These are phyloP conservation scores for Temnopleurus reevesii DNA, from an alignment of 53 echinoderm and acorn worm genomes.

Conservation along the genomic window DNA sequence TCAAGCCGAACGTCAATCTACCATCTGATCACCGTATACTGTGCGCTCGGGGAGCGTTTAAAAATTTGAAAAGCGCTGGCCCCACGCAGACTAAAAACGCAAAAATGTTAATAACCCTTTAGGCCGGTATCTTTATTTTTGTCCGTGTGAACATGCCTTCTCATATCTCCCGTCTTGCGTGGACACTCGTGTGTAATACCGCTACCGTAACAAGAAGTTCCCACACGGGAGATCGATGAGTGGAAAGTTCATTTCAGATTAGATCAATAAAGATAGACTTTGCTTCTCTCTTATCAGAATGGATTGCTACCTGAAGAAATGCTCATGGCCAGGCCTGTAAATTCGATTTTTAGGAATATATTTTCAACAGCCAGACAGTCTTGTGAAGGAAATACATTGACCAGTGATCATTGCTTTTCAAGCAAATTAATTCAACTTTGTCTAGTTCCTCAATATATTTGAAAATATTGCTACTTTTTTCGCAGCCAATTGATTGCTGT, in stretches of 20 bases:
- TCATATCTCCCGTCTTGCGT: neutral
- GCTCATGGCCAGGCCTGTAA: neutral
- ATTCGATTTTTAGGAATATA: constrained; percentile 15
- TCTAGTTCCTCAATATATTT: too few relatives aligned
- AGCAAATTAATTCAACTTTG: too few relatives aligned
- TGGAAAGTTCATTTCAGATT: constrained; percentile 30
- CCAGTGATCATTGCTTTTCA: too few relatives aligned
- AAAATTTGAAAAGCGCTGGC: too few relatives aligned
- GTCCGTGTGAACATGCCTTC: neutral
- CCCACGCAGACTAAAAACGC: too few relatives aligned
- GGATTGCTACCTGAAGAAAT: neutral
- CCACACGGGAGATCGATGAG: neutral
- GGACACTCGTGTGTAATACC: neutral
- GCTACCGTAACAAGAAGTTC: neutral
- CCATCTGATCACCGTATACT: too few relatives aligned
- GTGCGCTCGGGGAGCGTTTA: too few relatives aligned
- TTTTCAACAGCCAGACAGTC: neutral
- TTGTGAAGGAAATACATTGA: neutral
- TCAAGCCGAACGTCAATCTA: too few relatives aligned
- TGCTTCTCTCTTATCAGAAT: neutral
- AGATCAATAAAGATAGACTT: constrained; percentile 23
- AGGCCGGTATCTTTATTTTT: too few relatives aligned
- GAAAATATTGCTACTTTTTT: too few relatives aligned
- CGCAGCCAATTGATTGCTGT: too few relatives aligned
- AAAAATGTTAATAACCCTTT: too few relatives aligned